Evolutionary conservation across 2,888 invertebrate genomes (phyloP), one percentile per base, ranked within the genome.

Genomic region (Ophonus ardosiacus): DNA sequence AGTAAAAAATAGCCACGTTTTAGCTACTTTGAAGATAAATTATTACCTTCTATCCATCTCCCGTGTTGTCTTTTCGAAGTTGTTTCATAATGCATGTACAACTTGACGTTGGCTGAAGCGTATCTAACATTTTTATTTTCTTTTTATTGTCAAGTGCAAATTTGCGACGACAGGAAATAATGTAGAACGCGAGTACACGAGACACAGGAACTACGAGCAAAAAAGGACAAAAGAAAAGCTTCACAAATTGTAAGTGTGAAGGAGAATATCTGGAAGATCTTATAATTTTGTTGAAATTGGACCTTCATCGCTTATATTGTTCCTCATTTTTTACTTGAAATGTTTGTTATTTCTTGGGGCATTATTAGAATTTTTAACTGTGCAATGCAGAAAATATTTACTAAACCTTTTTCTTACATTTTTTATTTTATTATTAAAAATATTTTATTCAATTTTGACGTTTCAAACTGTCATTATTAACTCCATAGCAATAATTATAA

Each of bases 121-220:
- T 2, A 51, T 10, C 43, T 51, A 51, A 10, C 4, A 51, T 51
- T 51, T 51, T 51, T 51, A 51, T 51, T 13, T 51, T 68, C 31
- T 21, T 68, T 68, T 31, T 68, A 38, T 24, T 63, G 21, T 24
- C 21, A 15, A 68, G 68, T 68, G 38, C 38, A 38, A 68, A 68
- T 68, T 68, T 38, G 68, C 10, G 38, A 68, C 68, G 68, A 68
- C 68, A 68, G 68, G 68, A 68, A 68, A 68, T 68, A 38, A 24
- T 68, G 38, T 24, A 68, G 38, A 31, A 68, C 38, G 38, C 68
- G 68, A 31, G 31, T 31, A 31, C 31, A 31, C 31, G 31, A 68
- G 31, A 68, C 68, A 68, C 68, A 68, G 68, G 68, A 68, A 68
- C 38, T 68, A 4, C 38, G 38, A 68, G 68, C 38, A 68, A 68